phyloP scores from a whole-genome alignment of 2,888 invertebrate species.

The Apamea sordens region DNA sequence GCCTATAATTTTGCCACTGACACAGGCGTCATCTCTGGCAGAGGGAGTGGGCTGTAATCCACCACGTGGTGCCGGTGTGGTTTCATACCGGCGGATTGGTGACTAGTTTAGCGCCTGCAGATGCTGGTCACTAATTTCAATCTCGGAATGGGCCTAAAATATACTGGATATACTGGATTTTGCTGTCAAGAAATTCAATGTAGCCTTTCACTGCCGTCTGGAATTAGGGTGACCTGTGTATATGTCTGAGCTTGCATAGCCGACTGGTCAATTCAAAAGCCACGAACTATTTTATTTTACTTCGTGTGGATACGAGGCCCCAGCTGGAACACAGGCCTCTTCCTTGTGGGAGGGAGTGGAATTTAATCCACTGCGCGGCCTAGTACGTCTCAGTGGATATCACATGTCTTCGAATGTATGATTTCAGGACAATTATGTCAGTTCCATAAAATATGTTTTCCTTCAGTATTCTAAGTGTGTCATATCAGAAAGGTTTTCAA shows the following conservation, averaged over 20 bases:
- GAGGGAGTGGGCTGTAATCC: neutral
- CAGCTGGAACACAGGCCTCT: neutral
- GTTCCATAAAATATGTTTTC: neutral
- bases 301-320: neutral
- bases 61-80: neutral
- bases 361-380: no score
- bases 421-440: no score
- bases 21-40: neutral
- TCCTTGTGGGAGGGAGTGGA: neutral
- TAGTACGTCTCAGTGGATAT: neutral
- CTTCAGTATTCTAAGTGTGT: neutral
- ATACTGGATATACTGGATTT: neutral
- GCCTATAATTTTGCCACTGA: neutral
- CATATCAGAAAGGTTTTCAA: neutral
- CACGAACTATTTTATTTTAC: neutral
- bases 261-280: neutral
- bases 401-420: neutral
- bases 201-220: neutral
- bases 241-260: neutral
- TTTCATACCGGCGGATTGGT: neutral
- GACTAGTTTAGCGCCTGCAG: neutral
- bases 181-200: neutral
- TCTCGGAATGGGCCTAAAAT: neutral
- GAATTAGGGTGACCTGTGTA: neutral
- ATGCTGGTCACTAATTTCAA: neutral